Evolutionary conservation across 2,113 vertebrate species (phyloP), one percentile per base, ranked within the genome.

Genomic region (Syngnathus floridae): DNA sequence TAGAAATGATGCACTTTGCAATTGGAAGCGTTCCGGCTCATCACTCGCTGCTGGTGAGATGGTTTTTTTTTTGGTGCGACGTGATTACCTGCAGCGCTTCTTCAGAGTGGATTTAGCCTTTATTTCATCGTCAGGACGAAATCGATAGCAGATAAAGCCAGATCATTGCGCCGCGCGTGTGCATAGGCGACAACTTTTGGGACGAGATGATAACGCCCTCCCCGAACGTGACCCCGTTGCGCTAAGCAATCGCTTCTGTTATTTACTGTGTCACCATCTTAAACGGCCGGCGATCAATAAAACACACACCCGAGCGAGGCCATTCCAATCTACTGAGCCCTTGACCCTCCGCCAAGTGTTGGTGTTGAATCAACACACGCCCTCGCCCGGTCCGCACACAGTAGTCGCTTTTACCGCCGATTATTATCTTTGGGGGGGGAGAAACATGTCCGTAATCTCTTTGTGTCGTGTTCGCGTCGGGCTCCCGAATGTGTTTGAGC

Each of bases 261-360:
- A 83, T 84, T 84, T 86, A 77, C 74, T 71, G 73, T 76, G 78
- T 79, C 81, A 69, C 70, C 68, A 48, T 66, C 65, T 74, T 82
- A 76, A 82, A 74, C 22, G 45, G 78, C 72, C 66, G 67, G 52
- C 72, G 76, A 85, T 87, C 86, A 78, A 88, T 86, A 79, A 76
- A 77, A 72, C 62, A 75, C 7, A 62, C 57, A 71, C 54, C 51
- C 55, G 69, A 11, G 45, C n/a, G 10, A 17, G 43, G 65, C 62
- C 22, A 57, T 70, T 80, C 75, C 73, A 77, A 70, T 73, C 70
- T 58, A 62, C 70, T 65, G 66, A 81, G 57, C 66, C 65, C 19
- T 80, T 80, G 73, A 78, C 76, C 72, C 75, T 6, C 26, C 70
- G 35, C 75, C 73, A 76, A 61, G 70, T 64, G 22, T 71, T 45